Conservation (phyloP, 2,888 invertebrate genomes). For the Pseudanteris insignis region DNA sequence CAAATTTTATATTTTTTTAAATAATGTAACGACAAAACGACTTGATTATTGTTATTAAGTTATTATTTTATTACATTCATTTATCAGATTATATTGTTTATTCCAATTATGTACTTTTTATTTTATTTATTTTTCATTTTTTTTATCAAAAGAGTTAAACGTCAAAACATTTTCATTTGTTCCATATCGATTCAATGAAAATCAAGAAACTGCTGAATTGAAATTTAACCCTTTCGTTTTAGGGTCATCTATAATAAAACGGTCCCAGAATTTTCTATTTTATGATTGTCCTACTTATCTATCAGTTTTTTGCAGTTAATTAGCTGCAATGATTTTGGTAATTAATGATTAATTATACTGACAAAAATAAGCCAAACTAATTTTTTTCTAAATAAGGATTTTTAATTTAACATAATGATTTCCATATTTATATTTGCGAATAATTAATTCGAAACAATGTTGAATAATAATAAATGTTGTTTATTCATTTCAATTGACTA, state of each 20-base stretch:
- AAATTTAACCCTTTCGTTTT: background rate
- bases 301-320: conserved; percentile 9
- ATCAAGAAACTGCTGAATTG: too few relatives aligned
- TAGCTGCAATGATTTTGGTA: conserved; percentile 16
- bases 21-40: conserved; percentile 19
- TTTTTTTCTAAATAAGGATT: too few relatives aligned
- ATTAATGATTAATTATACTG: conserved; percentile 2
- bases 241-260: conserved; percentile 8
- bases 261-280: conserved; percentile 14
- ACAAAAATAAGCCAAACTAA: background rate
- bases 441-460: too few relatives aligned
- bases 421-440: too few relatives aligned
- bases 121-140: background rate
- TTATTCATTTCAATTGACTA: too few relatives aligned
- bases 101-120: conserved; percentile 3
- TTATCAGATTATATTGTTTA: background rate
- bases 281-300: conserved; percentile 40
- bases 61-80: conserved; percentile 4
- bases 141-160: too few relatives aligned
- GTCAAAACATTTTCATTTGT: too few relatives aligned
- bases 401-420: too few relatives aligned
- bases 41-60: conserved; percentile 7
- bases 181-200: background rate
- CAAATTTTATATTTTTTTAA: background rate
- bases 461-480: too few relatives aligned